phyloP scores from a whole-genome alignment of 2,797 vertebrate genomes.

The Brachymystax lenok region DNA sequence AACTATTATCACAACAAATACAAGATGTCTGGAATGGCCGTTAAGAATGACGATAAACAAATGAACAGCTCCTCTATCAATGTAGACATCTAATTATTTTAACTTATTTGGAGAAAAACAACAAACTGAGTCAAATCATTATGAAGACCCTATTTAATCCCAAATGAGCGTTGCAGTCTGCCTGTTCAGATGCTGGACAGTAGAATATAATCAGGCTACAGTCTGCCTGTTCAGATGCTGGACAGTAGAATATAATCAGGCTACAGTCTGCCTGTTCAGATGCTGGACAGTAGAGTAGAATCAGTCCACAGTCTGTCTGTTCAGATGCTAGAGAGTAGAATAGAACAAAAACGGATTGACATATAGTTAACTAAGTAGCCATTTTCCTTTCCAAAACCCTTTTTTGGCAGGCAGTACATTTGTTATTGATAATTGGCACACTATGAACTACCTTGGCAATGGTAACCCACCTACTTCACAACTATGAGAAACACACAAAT shows the following conservation, averaged over 20 bases:
- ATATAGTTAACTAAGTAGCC: neutral
- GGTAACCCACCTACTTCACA: conserved; percentile 2
- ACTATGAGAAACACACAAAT: conserved; percentile 34
- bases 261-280: conserved; percentile 2
- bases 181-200: neutral
- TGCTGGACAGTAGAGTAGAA: neutral
- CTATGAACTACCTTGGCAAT: conserved; percentile 10
- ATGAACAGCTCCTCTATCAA: conserved; percentile 19
- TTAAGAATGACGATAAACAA: conserved; percentile 22
- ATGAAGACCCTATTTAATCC: neutral
- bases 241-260: neutral
- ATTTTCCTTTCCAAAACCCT: conserved; percentile 37
- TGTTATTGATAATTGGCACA: conserved; percentile 9
- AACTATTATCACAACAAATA: conserved; percentile 33
- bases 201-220: too few species aligned
- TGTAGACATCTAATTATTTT: conserved; percentile 44
- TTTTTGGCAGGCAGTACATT: neutral
- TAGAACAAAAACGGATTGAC: neutral
- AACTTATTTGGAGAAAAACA: conserved; percentile 52
- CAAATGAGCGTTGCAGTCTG: conserved; percentile 24
- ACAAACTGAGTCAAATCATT: conserved; percentile 34
- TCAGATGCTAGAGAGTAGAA: neutral
- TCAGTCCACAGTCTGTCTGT: too few species aligned
- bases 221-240: neutral
- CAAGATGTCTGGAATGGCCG: conserved; percentile 45